Base-by-base conservation (phyloP, 1,140 invertebrate species). In the Luehdorfia chinensis region DNA sequence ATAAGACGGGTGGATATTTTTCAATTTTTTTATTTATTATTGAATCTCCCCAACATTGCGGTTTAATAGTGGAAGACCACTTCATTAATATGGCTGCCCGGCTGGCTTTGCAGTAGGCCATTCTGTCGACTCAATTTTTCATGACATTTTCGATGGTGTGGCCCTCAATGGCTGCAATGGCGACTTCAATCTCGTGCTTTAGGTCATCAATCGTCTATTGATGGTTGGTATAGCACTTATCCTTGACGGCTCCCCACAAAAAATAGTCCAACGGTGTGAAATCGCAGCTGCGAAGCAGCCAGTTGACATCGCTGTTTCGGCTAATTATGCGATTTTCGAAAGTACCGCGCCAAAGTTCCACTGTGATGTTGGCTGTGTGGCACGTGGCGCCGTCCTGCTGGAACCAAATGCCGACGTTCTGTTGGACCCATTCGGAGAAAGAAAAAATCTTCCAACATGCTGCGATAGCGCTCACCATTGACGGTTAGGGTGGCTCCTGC, bases 401-500 rank as follows among this genome's bases (percentile, higher is more conserved):
- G n/a, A n/a, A n/a, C n/a, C n/a, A n/a, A n/a, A n/a, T n/a, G n/a
- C n/a, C 16, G 39, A 28, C 4, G 13, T 25, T 7, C n/a, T n/a
- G n/a, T n/a, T n/a, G n/a, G n/a, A n/a, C n/a, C 39, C 25, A n/a
- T 43, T 25, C 16, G 14, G 39, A 4, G 28, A 54, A 19, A 50
- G 15, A 14, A 68, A 66, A 66, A 73, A 11, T 71, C 30, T 1
- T 18, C 46, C 28, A 69, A 47, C 70, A 75, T 66, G 43, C 61
- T n/a, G n/a, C n/a, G n/a, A n/a, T n/a, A n/a, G n/a, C n/a, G n/a
- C n/a, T n/a, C n/a, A n/a, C n/a, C n/a, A 60, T 62, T 72, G 41
- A 75, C 67, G 8, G 63, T 66, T 44, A 72, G 53, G 30, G 48
- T 56, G 6, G 32, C 19, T 6, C 56, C 57, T 34, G 11, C 55